These are phyloP conservation scores for Epinephelus moara DNA, from an alignment of 2,113 vertebrate species.

Conservation along the genomic window DNA sequence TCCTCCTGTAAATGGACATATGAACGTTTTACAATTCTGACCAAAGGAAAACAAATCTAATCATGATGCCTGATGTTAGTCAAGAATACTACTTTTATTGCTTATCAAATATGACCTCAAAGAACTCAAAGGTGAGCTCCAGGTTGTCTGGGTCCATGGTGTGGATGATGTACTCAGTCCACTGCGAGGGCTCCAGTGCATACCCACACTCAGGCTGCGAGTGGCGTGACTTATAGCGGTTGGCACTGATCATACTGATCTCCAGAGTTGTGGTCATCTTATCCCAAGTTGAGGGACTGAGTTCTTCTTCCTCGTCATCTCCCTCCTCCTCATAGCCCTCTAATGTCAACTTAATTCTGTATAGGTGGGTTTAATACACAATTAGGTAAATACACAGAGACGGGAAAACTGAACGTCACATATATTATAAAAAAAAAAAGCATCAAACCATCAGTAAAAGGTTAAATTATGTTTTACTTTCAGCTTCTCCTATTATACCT, in stretches of 20 bases:
- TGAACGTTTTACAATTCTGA: background rate
- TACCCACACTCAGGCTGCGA: slow-evolving; percentile 97
- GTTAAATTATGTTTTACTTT: background rate
- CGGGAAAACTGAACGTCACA: background rate
- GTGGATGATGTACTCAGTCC: slow-evolving; percentile 96
- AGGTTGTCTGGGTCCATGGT: slow-evolving; percentile 98
- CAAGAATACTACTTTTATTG: background rate
- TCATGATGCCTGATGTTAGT: background rate
- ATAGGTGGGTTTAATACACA: background rate
- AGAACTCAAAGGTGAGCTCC: slow-evolving; percentile 97
- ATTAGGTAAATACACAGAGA: background rate
- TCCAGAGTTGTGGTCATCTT: slow-evolving; percentile 92
- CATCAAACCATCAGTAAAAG: background rate
- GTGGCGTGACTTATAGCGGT: slow-evolving; percentile 91
- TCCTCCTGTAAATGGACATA: slow-evolving; percentile 88
- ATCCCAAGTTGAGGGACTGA: slow-evolving; percentile 83
- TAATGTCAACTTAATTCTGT: slow-evolving; percentile 89
- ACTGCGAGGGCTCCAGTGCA: slow-evolving; percentile 88
- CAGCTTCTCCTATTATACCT: background rate
- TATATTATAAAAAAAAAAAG: no score
- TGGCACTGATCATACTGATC: slow-evolving; percentile 91
- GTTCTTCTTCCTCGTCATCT: slow-evolving; percentile 79
- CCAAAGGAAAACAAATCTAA: background rate
- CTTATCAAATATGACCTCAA: slow-evolving; percentile 88
- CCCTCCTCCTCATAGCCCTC: slow-evolving; percentile 95